Evolutionary conservation across 37 sponge, comb jelly and placozoan genomes (phyloP), one percentile per base, ranked within the genome.

Genomic region (Chondrilla cf. caribensis): DNA sequence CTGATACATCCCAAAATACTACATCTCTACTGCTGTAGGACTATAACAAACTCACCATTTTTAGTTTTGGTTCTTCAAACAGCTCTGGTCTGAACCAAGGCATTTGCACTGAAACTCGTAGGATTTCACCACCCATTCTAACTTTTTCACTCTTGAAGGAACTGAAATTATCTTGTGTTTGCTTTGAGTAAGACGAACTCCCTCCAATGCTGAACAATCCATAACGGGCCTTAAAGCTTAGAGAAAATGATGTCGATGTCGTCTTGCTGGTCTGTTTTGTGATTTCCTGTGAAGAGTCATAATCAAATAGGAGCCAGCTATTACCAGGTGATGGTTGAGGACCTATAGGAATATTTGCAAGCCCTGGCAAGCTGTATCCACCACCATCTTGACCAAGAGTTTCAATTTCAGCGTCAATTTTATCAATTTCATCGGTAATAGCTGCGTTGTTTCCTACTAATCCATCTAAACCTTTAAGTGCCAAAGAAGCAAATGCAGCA

Each of bases 51-150:
- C 57, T 55, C 17, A 55, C 57, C 76, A 77, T 59, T 22, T 66
- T 60, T 9, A 79, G 51, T 67, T 85, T 78, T 18, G 57, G 59
- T 29, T 64, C 47, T 41, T 64, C 43, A 39, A 88, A 88, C 0
- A 88, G 31, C 58, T 66, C 70, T 58, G 88, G 88, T 32, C 73
- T 66, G 39, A 88, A 88, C 88, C 88, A 88, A 8, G 88, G 88
- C 51, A 67, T 70, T 40, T 83, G 72, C 22, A 88, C 68, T 32
- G 80, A 58, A 0, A 88, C 88, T 62, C 88, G 84, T 3, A 88
- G 80, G 1, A 88, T 44, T 43, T 88, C 72, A 19, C 88, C 88
- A 38, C 58, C 42, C 14, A 79, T 62, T 21, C 38, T 79, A n/a
- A 78, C 15, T 28, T 60, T 67, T 33, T 79, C 71, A 60, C 80